These are phyloP conservation scores for Pangasius mekongensis DNA, from an alignment of 2,797 vertebrate species.

Conservation along the genomic window DNA sequence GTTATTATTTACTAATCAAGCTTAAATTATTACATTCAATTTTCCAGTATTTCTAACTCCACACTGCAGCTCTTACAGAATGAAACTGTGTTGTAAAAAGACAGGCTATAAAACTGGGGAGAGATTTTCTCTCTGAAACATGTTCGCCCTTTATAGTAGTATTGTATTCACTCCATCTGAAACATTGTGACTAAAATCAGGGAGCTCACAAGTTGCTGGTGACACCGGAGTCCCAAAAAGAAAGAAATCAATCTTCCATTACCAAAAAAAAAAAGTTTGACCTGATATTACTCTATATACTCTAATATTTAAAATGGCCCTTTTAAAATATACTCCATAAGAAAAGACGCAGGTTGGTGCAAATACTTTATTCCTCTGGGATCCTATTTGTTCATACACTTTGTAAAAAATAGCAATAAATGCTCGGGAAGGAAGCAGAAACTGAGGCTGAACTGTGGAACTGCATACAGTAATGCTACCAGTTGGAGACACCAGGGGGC, in stretches of 20 bases:
- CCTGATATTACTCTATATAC: background rate
- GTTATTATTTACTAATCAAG: background rate
- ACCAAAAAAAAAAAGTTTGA: background rate
- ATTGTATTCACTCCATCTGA: background rate
- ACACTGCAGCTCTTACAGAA: background rate
- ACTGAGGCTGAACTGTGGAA: constrained; percentile 48
- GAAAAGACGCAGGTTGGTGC: constrained; percentile 72
- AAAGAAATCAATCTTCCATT: background rate
- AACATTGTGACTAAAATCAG: background rate
- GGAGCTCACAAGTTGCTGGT: background rate
- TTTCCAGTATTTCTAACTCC: background rate
- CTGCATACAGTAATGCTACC: constrained; percentile 56
- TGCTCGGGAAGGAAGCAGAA: constrained; percentile 65
- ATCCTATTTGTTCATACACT: constrained; percentile 85
- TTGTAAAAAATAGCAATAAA: constrained; percentile 83
- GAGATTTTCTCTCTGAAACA: background rate
- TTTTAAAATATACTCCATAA: background rate
- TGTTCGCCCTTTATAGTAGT: background rate
- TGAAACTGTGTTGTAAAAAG: background rate
- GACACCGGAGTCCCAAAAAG: background rate
- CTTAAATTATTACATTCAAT: background rate
- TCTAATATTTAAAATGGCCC: background rate
- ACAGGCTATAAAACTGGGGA: background rate
- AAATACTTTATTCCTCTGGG: constrained; percentile 82
- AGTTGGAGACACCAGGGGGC: constrained; percentile 56